Percentiles rank a stretch among this genome's conserved stretches.
Conservation (phyloP, 2,797 vertebrate genomes). For the Eulemur coronatus region DNA sequence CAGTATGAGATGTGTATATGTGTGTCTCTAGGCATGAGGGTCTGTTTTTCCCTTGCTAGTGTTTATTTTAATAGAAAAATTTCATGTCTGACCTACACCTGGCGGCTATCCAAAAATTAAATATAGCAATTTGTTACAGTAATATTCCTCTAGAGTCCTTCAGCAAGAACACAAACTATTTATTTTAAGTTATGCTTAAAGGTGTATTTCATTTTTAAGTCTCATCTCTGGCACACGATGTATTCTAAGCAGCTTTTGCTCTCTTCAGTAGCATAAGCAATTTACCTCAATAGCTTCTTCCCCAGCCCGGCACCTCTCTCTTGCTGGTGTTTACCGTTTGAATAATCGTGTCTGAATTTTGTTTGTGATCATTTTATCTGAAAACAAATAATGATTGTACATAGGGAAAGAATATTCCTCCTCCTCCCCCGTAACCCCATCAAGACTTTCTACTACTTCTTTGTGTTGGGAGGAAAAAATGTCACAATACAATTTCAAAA, state of each 20-base stretch:
- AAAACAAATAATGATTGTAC: neutral
- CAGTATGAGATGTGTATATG: constrained; percentile 38
- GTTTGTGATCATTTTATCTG: constrained; percentile 15
- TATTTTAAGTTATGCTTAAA: constrained; percentile 72
- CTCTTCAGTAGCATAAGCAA: constrained; percentile 1
- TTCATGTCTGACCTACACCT: constrained; percentile 49
- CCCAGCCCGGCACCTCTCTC: constrained; percentile 1
- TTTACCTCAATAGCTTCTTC: constrained; percentile 48
- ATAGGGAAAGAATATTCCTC: neutral
- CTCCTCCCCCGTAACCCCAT: neutral
- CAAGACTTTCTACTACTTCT: neutral
- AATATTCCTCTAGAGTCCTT: constrained; percentile 63
- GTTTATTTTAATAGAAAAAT: constrained; percentile 84
- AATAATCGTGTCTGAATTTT: constrained; percentile 56
- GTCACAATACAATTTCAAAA: constrained; percentile 49
- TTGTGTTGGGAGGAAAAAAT: neutral
- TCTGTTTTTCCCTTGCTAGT: constrained; percentile 80
- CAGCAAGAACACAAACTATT: constrained; percentile 69
- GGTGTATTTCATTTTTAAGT: constrained; percentile 69
- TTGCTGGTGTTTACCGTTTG: constrained; percentile 47
- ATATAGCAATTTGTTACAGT: constrained; percentile 71
- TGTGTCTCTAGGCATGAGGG: constrained; percentile 56
- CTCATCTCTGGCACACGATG: constrained; percentile 39
- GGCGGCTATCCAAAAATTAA: constrained; percentile 70
- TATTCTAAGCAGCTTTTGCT: constrained; percentile 11